phyloP scores from a whole-genome alignment of 2,113 vertebrate genomes.

The Entomyzon cyanotis region DNA sequence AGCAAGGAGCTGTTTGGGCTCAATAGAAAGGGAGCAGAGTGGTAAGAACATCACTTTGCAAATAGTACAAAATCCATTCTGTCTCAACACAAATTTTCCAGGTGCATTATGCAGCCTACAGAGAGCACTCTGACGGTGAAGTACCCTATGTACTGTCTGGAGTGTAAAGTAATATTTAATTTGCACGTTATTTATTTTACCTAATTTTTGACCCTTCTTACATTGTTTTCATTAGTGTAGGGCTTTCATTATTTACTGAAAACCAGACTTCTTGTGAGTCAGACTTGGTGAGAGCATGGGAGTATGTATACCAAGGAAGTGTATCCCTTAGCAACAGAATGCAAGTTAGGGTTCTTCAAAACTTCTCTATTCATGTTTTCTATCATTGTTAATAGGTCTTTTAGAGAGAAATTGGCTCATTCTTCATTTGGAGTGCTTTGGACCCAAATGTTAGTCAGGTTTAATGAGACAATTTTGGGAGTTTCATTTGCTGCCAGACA shows the following conservation, averaged over 20 bases:
- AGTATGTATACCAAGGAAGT: background rate
- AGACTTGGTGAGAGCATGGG: background rate
- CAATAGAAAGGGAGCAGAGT: background rate
- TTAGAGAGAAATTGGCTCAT: conserved; percentile 9
- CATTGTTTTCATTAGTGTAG: background rate
- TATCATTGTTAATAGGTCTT: conserved; percentile 1
- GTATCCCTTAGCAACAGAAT: conserved; percentile 37
- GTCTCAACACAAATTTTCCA: background rate
- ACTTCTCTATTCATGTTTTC: conserved; percentile 19
- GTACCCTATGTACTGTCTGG: background rate
- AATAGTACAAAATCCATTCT: background rate
- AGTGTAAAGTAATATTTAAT: background rate
- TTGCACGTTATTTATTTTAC: conserved; percentile 19
- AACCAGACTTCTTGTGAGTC: conserved; percentile 16
- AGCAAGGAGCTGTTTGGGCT: background rate
- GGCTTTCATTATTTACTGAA: conserved; percentile 6
- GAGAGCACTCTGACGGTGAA: background rate
- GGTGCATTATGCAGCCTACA: background rate
- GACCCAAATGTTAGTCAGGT: conserved; percentile 18
- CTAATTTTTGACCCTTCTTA: conserved; percentile 34
- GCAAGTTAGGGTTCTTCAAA: background rate
- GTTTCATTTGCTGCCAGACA: conserved; percentile 18
- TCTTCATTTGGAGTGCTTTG: conserved; percentile 18
- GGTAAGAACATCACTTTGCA: background rate
- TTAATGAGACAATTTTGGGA: conserved; percentile 23